A percentile compares a stretch with the other conserved stretches of the same genome.
Evolutionary conservation across 2,888 invertebrate genomes (phyloP).

Genomic region (Brachyopa scutellaris): DNA sequence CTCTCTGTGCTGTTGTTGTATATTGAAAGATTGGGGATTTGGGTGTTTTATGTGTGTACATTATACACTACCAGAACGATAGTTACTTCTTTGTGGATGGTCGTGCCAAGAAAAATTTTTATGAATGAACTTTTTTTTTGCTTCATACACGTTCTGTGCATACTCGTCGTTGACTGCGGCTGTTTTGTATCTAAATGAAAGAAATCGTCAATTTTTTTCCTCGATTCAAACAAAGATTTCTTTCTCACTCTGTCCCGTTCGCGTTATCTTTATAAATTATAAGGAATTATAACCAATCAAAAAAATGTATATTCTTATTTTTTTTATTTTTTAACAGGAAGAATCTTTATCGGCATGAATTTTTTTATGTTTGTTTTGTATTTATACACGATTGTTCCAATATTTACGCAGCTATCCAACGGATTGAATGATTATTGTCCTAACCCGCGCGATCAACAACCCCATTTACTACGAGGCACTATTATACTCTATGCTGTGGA

Average conservation of each 20-base stretch:
- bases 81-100: constrained; percentile 46
- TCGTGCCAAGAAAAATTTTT: constrained; percentile 52
- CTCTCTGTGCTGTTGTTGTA: no score
- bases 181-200: constrained; percentile 43
- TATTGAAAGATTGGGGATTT: constrained; percentile 36
- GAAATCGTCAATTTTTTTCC: constrained; percentile 24
- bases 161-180: constrained; percentile 29
- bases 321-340: constrained; percentile 42
- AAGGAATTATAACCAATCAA: constrained; percentile 37
- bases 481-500: constrained; percentile 2
- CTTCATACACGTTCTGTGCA: constrained; percentile 31
- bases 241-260: constrained; percentile 48
- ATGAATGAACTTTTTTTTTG: constrained; percentile 67
- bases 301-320: background rate
- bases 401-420: constrained; percentile 53
- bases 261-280: constrained; percentile 56
- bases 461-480: constrained; percentile 13
- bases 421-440: constrained; percentile 24
- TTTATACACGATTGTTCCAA: constrained; percentile 43
- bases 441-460: constrained; percentile 8
- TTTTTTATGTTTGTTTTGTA: constrained; percentile 27
- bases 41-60: constrained; percentile 47
- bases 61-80: constrained; percentile 46
- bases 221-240: constrained; percentile 59
- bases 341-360: constrained; percentile 52